Evolutionary conservation across 2,113 vertebrate species (phyloP).

Genomic region (Heteronetta atricapilla): DNA sequence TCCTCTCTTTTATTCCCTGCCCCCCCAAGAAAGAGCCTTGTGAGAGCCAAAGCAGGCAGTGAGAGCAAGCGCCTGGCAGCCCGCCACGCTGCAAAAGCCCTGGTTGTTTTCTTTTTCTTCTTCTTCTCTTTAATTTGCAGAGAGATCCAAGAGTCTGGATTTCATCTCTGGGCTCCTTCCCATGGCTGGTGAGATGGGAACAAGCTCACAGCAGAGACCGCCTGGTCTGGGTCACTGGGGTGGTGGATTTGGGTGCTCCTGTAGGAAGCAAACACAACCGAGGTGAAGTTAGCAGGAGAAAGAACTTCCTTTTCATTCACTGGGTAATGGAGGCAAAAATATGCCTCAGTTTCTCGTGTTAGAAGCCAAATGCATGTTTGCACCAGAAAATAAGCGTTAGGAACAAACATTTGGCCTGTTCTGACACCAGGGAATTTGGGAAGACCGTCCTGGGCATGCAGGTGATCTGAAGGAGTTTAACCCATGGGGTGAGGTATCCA

Average conservation of each 20-base stretch:
- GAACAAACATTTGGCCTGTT: not conserved
- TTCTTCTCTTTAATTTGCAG: not conserved
- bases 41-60: rapidly evolving
- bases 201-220: rapidly evolving
- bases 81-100: not conserved
- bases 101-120: rapidly evolving
- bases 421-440: not conserved
- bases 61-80: not conserved
- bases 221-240: not conserved
- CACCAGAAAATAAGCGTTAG: rapidly evolving
- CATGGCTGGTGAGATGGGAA: rapidly evolving
- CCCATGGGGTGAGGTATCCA: rapidly evolving
- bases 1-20: too few relatives aligned
- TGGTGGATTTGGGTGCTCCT: too few relatives aligned
- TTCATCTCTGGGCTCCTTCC: rapidly evolving
- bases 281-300: rapidly evolving
- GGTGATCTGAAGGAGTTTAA: not conserved
- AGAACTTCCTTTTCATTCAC: rapidly evolving
- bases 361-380: not conserved
- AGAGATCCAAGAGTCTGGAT: not conserved
- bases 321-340: not conserved
- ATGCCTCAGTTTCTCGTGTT: rapidly evolving
- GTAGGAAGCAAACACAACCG: not conserved
- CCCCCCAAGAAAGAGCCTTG: not conserved
- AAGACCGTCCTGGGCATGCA: not conserved